Base-by-base conservation (phyloP, 2,113 vertebrate genomes). In the Mungos mungo region DNA sequence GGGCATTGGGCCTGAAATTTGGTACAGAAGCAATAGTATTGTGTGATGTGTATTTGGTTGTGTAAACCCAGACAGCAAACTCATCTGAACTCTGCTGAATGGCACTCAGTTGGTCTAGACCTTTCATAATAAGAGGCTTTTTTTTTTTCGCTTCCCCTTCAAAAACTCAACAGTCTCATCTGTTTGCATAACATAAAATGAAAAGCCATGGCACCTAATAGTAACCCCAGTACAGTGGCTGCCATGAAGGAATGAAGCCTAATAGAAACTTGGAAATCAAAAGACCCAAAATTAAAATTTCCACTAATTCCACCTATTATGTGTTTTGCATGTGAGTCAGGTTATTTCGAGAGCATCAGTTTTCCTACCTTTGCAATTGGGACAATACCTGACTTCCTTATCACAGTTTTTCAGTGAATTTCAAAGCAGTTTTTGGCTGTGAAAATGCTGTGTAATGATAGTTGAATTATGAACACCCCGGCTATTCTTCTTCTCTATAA, bases 21-120 rank as follows among this genome's bases (percentile, higher is more conserved):
- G 84, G 50, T 90, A 45, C 16, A 52, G 86, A 63, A 31, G 57
- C 35, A 97, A 84, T 95, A 71, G 92, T 72, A 86, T 85, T 95
- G 68, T 35, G 54, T 0, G 29, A 87, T 95, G 52, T 93, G 66
- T 88, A n/a, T 95, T 98, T 98, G 93, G 47, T 97, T 97, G 88
- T 72, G 45, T 93, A 98, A 98, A 97, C 94, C 72, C 93, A 96
- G 79, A 86, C 68, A 96, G 85, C 79, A 98, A 71, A 98, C 77
- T 93, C 71, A 72, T 50, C 25, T 68, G 27, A 87, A 68, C 65
- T 88, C 52, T 92, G 68, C 14, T 66, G 92, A 90, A 54, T 97
- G 50, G 85, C 82, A 95, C 69, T 94, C 27, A 86, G n/a, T 93
- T 92, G 92, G 74, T 71, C 94, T 66, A 5, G 47, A 0, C 4